Evolutionary conservation across 1,140 invertebrate species (phyloP).

Genomic region (Lordiphosa stackelbergi): DNA sequence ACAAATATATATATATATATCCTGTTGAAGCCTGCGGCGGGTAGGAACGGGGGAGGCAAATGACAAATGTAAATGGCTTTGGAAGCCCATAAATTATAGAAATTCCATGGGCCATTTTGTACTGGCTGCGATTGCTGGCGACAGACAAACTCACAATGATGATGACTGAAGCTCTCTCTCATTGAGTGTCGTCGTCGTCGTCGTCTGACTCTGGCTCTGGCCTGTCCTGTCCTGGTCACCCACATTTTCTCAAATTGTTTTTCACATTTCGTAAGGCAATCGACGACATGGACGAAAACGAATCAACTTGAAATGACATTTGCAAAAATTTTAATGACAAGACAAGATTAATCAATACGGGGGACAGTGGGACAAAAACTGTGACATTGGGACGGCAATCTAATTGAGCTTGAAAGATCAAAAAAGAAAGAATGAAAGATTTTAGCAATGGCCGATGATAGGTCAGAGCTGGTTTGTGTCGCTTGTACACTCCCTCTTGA

Average conservation of each 20-base stretch:
- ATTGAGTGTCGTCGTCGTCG: slow-evolving; percentile 34
- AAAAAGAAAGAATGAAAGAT: no score
- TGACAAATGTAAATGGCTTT: slow-evolving; percentile 68
- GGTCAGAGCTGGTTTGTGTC: no score
- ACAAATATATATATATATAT: slow-evolving; percentile 18
- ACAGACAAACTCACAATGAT: slow-evolving; percentile 35
- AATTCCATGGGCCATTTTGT: slow-evolving; percentile 55
- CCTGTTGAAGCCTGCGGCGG: slow-evolving; percentile 17
- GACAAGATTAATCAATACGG: slow-evolving; percentile 64
- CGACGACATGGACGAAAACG: slow-evolving; percentile 15
- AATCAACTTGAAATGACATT: slow-evolving; percentile 59
- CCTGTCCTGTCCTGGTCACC: background rate
- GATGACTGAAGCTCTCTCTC: slow-evolving; percentile 25
- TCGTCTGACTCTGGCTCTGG: slow-evolving; percentile 24
- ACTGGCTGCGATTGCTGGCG: slow-evolving; percentile 53
- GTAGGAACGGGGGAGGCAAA: slow-evolving; percentile 31
- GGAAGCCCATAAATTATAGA: slow-evolving; percentile 64
- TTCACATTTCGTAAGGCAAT: slow-evolving; percentile 28
- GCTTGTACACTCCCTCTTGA: no score
- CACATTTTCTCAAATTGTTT: slow-evolving; percentile 21
- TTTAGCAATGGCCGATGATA: no score
- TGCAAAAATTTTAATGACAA: slow-evolving; percentile 68
- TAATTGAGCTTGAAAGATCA: no score
- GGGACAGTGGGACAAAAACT: slow-evolving; percentile 16
- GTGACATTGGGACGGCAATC: background rate